These are phyloP conservation scores for Pteropus alecto DNA, from an alignment of 2,113 vertebrate genomes.

Conservation along the genomic window DNA sequence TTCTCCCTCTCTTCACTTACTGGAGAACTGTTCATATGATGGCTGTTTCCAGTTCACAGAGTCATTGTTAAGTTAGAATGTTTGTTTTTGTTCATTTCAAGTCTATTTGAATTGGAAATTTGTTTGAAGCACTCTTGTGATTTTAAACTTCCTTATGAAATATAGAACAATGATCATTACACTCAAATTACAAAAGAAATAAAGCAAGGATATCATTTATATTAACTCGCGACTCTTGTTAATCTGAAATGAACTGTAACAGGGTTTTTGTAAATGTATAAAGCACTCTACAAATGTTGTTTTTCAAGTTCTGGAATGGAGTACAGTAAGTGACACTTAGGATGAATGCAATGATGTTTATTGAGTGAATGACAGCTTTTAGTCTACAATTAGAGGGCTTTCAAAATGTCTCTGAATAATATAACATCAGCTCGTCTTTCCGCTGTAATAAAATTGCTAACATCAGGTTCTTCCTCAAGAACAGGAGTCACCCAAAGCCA, in stretches of 20 bases:
- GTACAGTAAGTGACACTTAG: not conserved
- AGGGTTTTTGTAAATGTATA: not conserved
- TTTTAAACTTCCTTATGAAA: conserved; percentile 25
- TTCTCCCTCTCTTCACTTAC: not conserved
- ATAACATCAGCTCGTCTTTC: not conserved
- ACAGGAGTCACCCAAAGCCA: not conserved
- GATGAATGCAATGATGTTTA: not conserved
- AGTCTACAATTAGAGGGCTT: not conserved
- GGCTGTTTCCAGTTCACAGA: conserved; percentile 3
- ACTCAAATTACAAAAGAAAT: not conserved
- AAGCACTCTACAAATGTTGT: not conserved
- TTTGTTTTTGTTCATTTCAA: conserved; percentile 21
- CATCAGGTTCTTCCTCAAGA: not conserved
- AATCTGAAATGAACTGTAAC: not conserved
- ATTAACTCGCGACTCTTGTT: not conserved
- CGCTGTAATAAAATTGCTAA: not conserved
- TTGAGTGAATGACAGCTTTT: not conserved
- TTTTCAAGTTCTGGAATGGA: not conserved
- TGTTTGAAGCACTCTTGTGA: not conserved
- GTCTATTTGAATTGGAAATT: not conserved
- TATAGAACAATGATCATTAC: not conserved
- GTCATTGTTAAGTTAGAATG: not conserved
- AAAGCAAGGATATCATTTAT: not conserved
- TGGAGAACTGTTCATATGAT: not conserved
- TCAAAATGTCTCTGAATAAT: not conserved